These are phyloP conservation scores for Cotesia congregata DNA, from an alignment of 2,888 invertebrate species.

Conservation along the genomic window DNA sequence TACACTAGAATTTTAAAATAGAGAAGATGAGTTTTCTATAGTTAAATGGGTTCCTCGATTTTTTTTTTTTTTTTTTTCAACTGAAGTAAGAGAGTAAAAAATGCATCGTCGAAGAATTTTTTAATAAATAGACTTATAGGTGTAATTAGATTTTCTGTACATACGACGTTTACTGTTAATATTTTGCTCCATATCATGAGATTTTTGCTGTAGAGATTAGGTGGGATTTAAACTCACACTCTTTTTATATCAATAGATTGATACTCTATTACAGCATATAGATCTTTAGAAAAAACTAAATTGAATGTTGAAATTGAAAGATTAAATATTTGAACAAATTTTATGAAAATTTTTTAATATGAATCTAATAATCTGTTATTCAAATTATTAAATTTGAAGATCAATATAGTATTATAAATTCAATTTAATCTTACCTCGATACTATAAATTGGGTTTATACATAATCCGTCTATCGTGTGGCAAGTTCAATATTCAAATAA, in stretches of 20 bases:
- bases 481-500: not conserved
- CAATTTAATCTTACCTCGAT: constrained; percentile 1
- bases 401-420: not conserved
- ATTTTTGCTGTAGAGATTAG: too few relatives aligned
- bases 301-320: not conserved
- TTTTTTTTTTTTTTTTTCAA: too few relatives aligned
- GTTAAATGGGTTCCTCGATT: too few relatives aligned
- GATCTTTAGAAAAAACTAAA: not conserved
- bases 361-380: not conserved
- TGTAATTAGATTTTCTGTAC: too few relatives aligned
- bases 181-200: too few relatives aligned
- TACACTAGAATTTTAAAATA: not conserved
- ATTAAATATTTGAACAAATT: not conserved
- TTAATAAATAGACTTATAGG: too few relatives aligned
- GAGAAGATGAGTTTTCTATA: too few relatives aligned
- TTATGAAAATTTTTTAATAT: not conserved
- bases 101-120: too few relatives aligned
- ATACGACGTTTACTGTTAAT: too few relatives aligned
- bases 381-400: not conserved
- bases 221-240: too few relatives aligned
- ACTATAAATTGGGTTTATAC: not conserved
- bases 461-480: not conserved
- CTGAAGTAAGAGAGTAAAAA: too few relatives aligned
- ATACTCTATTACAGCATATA: not conserved
- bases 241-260: not conserved